A percentile compares a stretch with the other conserved stretches of the same genome.
Evolutionary conservation across 2,113 vertebrate species (phyloP).

Genomic region (Aptenodytes forsteri): DNA sequence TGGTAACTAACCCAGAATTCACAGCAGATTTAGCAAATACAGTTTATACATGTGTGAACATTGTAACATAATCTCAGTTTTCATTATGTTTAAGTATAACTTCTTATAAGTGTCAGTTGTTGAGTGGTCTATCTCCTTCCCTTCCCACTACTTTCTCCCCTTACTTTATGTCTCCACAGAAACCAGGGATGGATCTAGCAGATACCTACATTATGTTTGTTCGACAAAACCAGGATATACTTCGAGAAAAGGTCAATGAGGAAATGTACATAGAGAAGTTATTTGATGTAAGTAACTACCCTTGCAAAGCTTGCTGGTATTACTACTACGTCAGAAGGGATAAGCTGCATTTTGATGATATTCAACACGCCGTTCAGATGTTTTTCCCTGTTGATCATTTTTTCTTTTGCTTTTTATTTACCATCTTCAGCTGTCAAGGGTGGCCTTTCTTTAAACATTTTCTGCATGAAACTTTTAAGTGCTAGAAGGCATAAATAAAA

Average conservation of each 20-base stretch:
- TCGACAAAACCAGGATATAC: constrained; percentile 95
- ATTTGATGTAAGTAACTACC: constrained; percentile 89
- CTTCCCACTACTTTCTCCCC: not conserved
- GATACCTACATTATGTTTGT: constrained; percentile 96
- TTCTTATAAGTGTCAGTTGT: not conserved
- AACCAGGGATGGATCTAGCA: constrained; percentile 94
- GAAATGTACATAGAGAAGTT: constrained; percentile 92
- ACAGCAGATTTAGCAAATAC: not conserved
- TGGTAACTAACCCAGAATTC: not conserved
- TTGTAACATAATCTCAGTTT: not conserved
- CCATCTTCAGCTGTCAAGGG: not conserved
- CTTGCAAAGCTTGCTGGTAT: not conserved
- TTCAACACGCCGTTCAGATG: not conserved
- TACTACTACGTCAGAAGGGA: not conserved
- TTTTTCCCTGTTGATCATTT: not conserved
- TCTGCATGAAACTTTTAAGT: not conserved
- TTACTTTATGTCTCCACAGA: constrained; percentile 75
- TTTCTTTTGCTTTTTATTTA: constrained; percentile 1
- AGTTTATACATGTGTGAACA: not conserved
- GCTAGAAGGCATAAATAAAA: not conserved
- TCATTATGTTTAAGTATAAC: not conserved
- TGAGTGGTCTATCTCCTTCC: not conserved
- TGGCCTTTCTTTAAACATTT: constrained; percentile 11
- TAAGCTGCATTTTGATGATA: not conserved
- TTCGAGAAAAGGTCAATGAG: constrained; percentile 90